These are phyloP conservation scores for Thrips palmi DNA, from an alignment of 1,140 invertebrate genomes.

Conservation along the genomic window DNA sequence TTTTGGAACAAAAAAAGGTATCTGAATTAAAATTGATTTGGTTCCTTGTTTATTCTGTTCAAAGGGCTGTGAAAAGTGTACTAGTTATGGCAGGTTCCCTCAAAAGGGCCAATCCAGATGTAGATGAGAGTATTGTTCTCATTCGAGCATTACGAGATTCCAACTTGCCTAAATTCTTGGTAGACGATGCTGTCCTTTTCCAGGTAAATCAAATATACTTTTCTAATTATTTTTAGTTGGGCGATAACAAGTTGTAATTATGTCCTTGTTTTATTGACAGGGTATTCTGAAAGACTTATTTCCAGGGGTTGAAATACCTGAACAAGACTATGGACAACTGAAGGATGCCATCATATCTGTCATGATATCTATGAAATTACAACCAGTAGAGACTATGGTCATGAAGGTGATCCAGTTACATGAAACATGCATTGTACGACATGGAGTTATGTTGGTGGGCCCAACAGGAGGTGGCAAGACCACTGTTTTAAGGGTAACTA, in stretches of 20 bases:
- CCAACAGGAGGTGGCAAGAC: slow-evolving; percentile 71
- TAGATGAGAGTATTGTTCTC: slow-evolving; percentile 56
- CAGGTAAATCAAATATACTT: slow-evolving; percentile 18
- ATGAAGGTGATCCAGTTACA: slow-evolving; percentile 70
- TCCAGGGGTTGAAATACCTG: slow-evolving; percentile 58
- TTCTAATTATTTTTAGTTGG: not conserved
- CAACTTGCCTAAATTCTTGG: slow-evolving; percentile 81
- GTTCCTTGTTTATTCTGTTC: slow-evolving; percentile 4
- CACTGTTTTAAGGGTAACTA: slow-evolving; percentile 38
- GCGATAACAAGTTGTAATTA: slow-evolving; percentile 1
- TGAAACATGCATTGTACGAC: slow-evolving; percentile 81
- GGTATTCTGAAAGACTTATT: slow-evolving; percentile 83
- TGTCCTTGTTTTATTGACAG: slow-evolving; percentile 22
- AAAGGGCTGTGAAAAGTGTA: slow-evolving; percentile 36
- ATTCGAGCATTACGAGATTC: slow-evolving; percentile 75
- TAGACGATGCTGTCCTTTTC: slow-evolving; percentile 67
- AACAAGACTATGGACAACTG: slow-evolving; percentile 58
- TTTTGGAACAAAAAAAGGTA: no score
- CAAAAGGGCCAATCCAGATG: slow-evolving; percentile 66
- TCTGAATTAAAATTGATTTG: slow-evolving; percentile 6
- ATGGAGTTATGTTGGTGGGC: slow-evolving; percentile 87
- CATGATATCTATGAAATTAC: slow-evolving; percentile 32
- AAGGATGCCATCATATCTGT: slow-evolving; percentile 33
- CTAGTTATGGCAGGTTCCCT: slow-evolving; percentile 76
- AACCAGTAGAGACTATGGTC: slow-evolving; percentile 40